Percentiles rank a stretch among this genome's conserved stretches.
phyloP scores from a whole-genome alignment of 2,113 vertebrate species.

The Sakesphorus luctuosus region DNA sequence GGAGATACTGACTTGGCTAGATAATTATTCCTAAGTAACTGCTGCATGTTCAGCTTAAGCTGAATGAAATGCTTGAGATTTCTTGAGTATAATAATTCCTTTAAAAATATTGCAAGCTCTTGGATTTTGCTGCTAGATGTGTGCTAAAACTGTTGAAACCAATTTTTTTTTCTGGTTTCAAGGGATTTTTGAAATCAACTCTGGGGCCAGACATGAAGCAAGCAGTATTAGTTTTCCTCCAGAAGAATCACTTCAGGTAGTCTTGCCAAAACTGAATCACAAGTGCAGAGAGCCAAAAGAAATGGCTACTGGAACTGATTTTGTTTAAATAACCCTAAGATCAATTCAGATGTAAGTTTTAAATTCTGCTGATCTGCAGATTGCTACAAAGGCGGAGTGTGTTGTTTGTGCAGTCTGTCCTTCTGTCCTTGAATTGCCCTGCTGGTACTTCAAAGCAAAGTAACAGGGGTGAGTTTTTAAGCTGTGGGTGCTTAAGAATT shows the following conservation, averaged over 20 bases:
- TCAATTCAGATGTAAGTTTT: background rate
- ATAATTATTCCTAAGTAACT: background rate
- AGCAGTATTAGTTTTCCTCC: background rate
- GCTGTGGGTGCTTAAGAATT: background rate
- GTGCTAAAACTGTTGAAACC: background rate
- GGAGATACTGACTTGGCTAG: background rate
- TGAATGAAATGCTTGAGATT: background rate
- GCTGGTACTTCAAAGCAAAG: background rate
- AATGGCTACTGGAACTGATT: background rate
- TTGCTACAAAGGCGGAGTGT: background rate
- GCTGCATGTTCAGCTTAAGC: background rate
- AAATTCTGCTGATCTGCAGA: background rate
- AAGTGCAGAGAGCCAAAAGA: background rate
- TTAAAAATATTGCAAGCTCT: background rate
- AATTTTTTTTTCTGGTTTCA: background rate
- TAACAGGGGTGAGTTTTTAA: background rate
- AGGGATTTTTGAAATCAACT: background rate
- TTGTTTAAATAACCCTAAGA: background rate
- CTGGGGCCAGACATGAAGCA: background rate
- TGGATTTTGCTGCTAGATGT: background rate
- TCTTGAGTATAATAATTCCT: background rate
- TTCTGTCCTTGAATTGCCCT: background rate
- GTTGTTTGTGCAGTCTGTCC: background rate
- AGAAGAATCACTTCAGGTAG: background rate
- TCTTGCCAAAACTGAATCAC: background rate